A percentile compares a stretch with the other conserved stretches of the same genome.
Evolutionary conservation across 2,797 vertebrate species (phyloP).

Genomic region (Pygocentrus nattereri): DNA sequence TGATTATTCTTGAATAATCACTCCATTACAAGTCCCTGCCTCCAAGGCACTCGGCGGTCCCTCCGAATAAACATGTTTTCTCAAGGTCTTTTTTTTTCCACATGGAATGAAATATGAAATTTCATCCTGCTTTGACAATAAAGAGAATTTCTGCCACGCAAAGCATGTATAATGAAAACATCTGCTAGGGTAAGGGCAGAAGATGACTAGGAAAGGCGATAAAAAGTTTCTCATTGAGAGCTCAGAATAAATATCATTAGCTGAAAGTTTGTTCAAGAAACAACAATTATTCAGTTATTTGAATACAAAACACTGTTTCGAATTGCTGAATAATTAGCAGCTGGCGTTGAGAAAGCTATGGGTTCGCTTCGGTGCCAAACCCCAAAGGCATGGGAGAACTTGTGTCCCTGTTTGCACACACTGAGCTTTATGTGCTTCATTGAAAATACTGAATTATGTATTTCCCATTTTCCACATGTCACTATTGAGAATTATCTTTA

Average conservation of each 20-base stretch:
- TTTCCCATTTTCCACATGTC: conserved; percentile 52
- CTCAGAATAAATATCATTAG: background rate
- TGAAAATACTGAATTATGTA: conserved; percentile 59
- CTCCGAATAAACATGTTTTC: conserved; percentile 74
- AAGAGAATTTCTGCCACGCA: conserved; percentile 49
- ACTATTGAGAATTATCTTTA: conserved; percentile 48
- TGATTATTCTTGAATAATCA: conserved; percentile 85
- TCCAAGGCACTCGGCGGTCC: conserved; percentile 72
- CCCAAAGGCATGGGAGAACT: conserved; percentile 34
- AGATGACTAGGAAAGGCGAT: background rate
- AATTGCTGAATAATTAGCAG: conserved; percentile 38
- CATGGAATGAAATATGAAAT: conserved; percentile 68
- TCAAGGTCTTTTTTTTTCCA: conserved; percentile 63
- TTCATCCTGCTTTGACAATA: conserved; percentile 54
- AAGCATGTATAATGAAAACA: conserved; percentile 54
- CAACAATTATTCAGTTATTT: conserved; percentile 6
- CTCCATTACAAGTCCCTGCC: conserved; percentile 81
- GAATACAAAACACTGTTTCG: conserved; percentile 19
- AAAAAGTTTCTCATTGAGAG: background rate
- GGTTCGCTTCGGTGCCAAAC: conserved; percentile 20
- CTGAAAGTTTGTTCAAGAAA: conserved; percentile 21
- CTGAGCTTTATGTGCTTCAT: conserved; percentile 42
- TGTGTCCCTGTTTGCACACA: conserved; percentile 31
- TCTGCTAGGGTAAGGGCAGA: conserved; percentile 40
- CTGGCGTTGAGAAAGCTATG: background rate